phyloP scores from a whole-genome alignment of 2,797 vertebrate species.

The Rhabdomys pumilio region DNA sequence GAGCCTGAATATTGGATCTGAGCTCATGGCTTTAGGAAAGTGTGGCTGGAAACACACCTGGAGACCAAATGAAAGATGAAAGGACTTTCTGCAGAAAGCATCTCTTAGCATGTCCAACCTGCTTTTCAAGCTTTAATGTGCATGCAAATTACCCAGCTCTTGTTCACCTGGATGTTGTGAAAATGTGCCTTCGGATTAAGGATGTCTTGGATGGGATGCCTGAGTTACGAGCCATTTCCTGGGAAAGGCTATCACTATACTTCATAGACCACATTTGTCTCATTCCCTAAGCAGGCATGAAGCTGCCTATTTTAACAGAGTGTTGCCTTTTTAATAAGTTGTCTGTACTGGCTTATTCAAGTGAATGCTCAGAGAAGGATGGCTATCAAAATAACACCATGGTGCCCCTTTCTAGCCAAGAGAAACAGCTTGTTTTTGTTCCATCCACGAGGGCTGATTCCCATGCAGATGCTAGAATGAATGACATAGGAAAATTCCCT shows the following conservation, averaged over 20 bases:
- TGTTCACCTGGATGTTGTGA: slow-evolving; percentile 7
- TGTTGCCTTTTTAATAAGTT: background rate
- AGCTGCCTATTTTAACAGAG: background rate
- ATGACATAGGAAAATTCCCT: background rate
- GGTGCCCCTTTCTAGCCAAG: background rate
- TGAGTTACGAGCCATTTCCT: background rate
- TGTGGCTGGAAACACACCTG: background rate
- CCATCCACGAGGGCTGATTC: background rate
- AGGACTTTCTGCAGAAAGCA: background rate
- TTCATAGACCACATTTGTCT: background rate
- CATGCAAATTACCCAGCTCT: background rate
- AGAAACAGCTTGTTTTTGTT: background rate
- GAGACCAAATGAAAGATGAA: background rate
- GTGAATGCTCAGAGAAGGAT: too few species aligned
- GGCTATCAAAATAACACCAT: background rate
- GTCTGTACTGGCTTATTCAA: background rate
- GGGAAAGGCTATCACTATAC: background rate
- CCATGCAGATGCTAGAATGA: background rate
- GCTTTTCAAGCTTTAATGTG: background rate
- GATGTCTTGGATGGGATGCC: background rate
- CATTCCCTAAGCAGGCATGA: background rate
- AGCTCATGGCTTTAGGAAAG: background rate
- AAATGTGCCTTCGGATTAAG: background rate
- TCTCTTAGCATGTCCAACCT: background rate
- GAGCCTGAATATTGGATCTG: fast-evolving